Percentiles rank a stretch among this genome's conserved stretches.
Evolutionary conservation across 2,113 vertebrate genomes (phyloP).

Genomic region (Dipodomys merriami): DNA sequence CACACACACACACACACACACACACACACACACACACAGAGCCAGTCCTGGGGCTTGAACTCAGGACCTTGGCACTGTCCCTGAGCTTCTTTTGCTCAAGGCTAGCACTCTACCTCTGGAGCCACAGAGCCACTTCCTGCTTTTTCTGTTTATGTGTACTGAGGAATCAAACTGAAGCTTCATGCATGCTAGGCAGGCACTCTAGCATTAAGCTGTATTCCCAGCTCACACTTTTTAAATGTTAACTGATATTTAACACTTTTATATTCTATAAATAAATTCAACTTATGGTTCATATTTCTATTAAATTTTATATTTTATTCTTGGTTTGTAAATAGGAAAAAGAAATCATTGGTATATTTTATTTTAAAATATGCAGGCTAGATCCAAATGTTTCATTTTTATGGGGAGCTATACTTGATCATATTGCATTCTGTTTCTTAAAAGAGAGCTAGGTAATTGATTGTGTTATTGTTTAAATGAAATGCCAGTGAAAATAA

Average conservation of each 20-base stretch:
- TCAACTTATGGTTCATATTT: background rate
- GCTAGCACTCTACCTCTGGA: too few relatives aligned
- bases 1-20: too few relatives aligned
- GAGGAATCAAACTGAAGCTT: too few relatives aligned
- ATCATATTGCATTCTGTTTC: slow-evolving; percentile 74
- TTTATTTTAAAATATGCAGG: slow-evolving; percentile 38
- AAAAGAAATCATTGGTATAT: slow-evolving; percentile 1
- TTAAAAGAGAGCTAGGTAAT: slow-evolving; percentile 64
- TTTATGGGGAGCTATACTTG: slow-evolving; percentile 59
- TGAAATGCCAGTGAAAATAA: slow-evolving; percentile 73
- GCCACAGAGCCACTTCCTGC: too few relatives aligned
- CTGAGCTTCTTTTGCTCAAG: too few relatives aligned
- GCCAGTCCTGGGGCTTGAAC: too few relatives aligned
- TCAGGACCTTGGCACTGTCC: too few relatives aligned
- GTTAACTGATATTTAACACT: background rate
- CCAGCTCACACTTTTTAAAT: too few relatives aligned
- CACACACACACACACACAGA: too few relatives aligned
- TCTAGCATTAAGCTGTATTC: too few relatives aligned
- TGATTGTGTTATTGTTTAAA: slow-evolving; percentile 64
- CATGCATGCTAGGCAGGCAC: too few relatives aligned
- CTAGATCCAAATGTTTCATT: slow-evolving; percentile 26
- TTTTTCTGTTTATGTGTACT: too few relatives aligned
- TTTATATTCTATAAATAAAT: background rate
- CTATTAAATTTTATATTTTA: slow-evolving; percentile 15
- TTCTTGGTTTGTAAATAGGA: background rate